Conservation (phyloP, 1,140 invertebrate species). For the Medauroidea extradentata region DNA sequence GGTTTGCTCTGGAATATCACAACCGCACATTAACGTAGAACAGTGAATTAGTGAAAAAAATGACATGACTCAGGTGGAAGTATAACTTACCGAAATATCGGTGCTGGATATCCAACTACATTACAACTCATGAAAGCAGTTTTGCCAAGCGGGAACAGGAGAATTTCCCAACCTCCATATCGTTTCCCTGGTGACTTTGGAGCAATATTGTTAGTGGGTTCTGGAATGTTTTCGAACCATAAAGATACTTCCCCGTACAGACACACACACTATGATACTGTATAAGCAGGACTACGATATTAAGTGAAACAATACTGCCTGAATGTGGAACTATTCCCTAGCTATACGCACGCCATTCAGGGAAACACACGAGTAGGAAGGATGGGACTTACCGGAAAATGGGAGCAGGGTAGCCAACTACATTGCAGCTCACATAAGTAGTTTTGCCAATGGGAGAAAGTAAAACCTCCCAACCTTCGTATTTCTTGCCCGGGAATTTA, state of each 20-base stretch:
- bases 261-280: no score
- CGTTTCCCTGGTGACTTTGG: conserved; percentile 24
- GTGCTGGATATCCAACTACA: conserved; percentile 31
- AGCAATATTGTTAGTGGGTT: conserved; percentile 31
- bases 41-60: no score
- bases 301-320: background rate
- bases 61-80: no score
- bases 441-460: conserved; percentile 3
- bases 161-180: conserved; percentile 25
- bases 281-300: no score
- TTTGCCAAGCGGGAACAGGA: conserved; percentile 8
- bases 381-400: conserved; percentile 27
- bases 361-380: no score
- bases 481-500: conserved; percentile 44
- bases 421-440: conserved; percentile 29
- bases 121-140: conserved; percentile 27
- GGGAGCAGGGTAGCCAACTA: conserved; percentile 30
- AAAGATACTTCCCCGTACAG: no score
- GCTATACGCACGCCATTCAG: background rate
- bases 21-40: no score
- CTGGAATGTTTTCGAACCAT: conserved; percentile 12
- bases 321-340: background rate
- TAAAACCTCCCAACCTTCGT: conserved; percentile 18
- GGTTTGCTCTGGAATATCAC: no score
- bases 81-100: conserved; percentile 29